Base-by-base conservation (phyloP, 1,140 invertebrate genomes). In the Gryon sp. region DNA sequence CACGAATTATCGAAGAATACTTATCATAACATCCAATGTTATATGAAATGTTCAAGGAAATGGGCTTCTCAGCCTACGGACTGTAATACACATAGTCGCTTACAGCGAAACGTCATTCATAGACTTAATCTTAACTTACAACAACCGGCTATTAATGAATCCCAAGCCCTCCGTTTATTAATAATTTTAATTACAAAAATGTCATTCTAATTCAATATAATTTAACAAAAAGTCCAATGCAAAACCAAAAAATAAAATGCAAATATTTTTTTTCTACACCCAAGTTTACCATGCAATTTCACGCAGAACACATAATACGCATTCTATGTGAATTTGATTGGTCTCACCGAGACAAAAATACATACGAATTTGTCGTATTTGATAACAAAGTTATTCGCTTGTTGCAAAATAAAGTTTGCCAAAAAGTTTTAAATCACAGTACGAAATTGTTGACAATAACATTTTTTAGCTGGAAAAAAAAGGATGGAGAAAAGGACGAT, bases 51-150 rank as follows among this genome's bases (percentile, higher is more conserved):
- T 63, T 63, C 11, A 63, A 52, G 59, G 24, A 63, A 63, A 45
- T 63, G 11, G n/a, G n/a, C n/a, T n/a, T 30, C 11, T 41, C 41
- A 19, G 26, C 46, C 12, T 9, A 30, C 34, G 36, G 48, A 12
- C n/a, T 53, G 15, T 55, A 55, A 53, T 28, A 55, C 62, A 66
- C 41, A 66, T 55, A 66, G 41, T 66, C 20, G 43, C 30, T 66
- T 30, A 55, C 18, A 65, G 48, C 46, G 9, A 41, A 43, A 65
- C 60, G 46, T 65, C 60, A 43, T 65, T 65, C 60, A 53, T 48
- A 45, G 4, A 14, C 20, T 52, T 63, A 52, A 63, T 43, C 34
- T 9, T 52, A 41, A 63, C 46, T n/a, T 52, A 12, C 46, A 14
- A 43, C 20, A 65, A 45, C 38, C 24, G 19, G 16, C 16, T 30